These are phyloP conservation scores for Daubentonia madagascariensis DNA, from an alignment of 2,113 vertebrate genomes.

Conservation along the genomic window DNA sequence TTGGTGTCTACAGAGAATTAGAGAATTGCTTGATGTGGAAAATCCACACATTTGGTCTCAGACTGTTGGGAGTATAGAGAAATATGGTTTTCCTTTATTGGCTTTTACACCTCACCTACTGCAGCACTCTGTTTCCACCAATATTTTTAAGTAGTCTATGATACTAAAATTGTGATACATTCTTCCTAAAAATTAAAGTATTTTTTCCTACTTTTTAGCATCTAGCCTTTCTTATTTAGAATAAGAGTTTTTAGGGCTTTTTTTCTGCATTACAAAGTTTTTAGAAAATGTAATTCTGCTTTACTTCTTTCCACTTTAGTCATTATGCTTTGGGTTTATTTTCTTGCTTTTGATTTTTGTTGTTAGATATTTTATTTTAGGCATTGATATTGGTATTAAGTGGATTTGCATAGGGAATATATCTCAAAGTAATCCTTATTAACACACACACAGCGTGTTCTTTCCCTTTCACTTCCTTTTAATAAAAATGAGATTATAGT, in stretches of 20 bases:
- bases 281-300: background rate
- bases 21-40: background rate
- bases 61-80: background rate
- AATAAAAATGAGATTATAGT: background rate
- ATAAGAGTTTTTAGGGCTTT: background rate
- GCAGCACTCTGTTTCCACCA: background rate
- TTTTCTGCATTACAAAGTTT: background rate
- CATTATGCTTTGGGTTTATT: background rate
- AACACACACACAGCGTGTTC: background rate
- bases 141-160: conserved; percentile 8
- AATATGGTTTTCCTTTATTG: background rate
- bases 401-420: background rate
- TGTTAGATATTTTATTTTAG: background rate
- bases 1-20: background rate
- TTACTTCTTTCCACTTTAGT: background rate
- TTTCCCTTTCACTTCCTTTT: background rate
- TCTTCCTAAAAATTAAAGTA: conserved; percentile 11
- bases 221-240: conserved; percentile 9
- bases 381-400: background rate
- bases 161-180: background rate
- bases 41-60: background rate
- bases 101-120: background rate
- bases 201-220: background rate
- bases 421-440: background rate
- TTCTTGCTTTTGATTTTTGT: background rate